Evolutionary conservation across 2,888 invertebrate species (phyloP), one percentile per base, ranked within the genome.

Genomic region (Ornithoptera alexandrae): DNA sequence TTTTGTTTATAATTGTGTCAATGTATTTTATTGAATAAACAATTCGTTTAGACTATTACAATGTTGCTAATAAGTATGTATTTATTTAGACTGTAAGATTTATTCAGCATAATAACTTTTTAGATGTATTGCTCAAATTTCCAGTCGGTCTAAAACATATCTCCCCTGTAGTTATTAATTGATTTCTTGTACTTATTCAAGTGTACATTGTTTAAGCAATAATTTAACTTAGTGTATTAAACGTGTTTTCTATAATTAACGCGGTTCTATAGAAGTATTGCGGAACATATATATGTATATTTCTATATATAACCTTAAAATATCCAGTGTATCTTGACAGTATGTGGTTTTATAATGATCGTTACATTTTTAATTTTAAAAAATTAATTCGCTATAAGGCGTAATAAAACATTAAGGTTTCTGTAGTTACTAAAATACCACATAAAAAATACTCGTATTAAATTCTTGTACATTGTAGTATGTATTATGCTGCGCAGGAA

Each of bases 101-200:
- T 64, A 58, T 59, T 22, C 61, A 50, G 69, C 69, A 70, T 70
- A 70, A 70, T 70, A 66, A 68, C 53, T 62, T 62, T 42, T 50
- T 70, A 70, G 69, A 58, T 70, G 39, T 66, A 69, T 65, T 70
- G 69, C 69, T 70, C 69, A 70, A 70, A 22, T 62, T 65, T 65
- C 39, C 66, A 62, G 53, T 66, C 69, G 69, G 69, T 66, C 69
- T 70, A 70, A 70, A 62, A 69, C 62, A 66, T 70, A 66, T 69
- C 65, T 66, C 65, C 24, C 62, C 39, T 22, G 20, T 69, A 65
- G 61, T 46, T 62, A 39, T 39, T 39, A 65, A 20, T 65, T 65
- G 50, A 17, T 65, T 65, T 12, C 24, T 59, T 62, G 66, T 70
- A 66, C 69, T 70, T 70, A 66, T 62, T 62, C 46, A 69, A 58